phyloP scores from a whole-genome alignment of 2,113 vertebrate genomes.

The Telmatochromis brachygnathus region DNA sequence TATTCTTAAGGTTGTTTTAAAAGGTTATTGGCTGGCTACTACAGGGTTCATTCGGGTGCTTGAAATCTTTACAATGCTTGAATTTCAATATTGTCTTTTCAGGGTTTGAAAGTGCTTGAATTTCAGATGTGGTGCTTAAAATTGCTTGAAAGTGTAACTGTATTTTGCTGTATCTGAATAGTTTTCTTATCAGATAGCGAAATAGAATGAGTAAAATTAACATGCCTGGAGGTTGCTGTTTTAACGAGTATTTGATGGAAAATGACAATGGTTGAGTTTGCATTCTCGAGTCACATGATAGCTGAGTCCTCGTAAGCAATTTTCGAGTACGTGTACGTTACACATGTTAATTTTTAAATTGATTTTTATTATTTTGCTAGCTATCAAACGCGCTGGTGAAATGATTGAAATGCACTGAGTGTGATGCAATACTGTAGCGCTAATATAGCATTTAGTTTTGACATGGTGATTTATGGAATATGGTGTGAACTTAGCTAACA shows the following conservation, averaged over 20 bases:
- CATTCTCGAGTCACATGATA: not conserved
- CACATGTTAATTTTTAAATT: not conserved
- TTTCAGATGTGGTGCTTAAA: not conserved
- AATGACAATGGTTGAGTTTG: not conserved
- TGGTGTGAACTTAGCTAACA: not conserved
- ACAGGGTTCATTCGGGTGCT: not conserved
- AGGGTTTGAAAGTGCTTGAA: not conserved
- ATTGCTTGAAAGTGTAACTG: not conserved
- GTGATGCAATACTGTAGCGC: not conserved
- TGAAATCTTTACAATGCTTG: not conserved
- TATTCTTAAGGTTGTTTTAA: not conserved
- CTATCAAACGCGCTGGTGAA: not conserved
- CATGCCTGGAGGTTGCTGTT: not conserved
- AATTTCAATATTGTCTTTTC: not conserved
- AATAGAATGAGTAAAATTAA: not conserved
- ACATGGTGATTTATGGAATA: not conserved
- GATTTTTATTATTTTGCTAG: not conserved
- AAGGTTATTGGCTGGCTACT: not conserved
- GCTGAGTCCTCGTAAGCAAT: fast-evolving
- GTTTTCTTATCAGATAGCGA: not conserved
- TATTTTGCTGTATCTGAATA: not conserved
- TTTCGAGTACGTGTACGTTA: not conserved
- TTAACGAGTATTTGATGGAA: not conserved
- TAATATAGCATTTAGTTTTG: not conserved
- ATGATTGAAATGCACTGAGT: not conserved